These are phyloP conservation scores for Malaclemys terrapin DNA, from an alignment of 2,113 vertebrate genomes.

Conservation along the genomic window DNA sequence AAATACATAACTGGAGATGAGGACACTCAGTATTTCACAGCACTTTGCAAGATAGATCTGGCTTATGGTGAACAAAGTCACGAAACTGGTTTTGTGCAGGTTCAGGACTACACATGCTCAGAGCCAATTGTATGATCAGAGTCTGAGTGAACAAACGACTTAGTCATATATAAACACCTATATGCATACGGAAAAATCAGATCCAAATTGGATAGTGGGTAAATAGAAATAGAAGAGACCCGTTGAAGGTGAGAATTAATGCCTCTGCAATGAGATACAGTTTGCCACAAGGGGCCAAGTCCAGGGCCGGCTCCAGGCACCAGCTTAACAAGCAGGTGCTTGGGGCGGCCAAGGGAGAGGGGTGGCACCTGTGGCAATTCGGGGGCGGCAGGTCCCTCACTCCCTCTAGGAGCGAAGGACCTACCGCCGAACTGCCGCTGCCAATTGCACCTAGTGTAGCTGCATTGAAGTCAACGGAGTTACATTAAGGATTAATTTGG, in stretches of 20 bases:
- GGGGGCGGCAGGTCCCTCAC: no score
- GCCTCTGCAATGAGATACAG: not conserved
- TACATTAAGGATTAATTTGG: not conserved
- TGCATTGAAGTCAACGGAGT: fast-evolving
- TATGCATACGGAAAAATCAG: not conserved
- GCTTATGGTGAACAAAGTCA: not conserved
- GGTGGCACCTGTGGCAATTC: no score
- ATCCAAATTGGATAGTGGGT: fast-evolving
- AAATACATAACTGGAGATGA: not conserved
- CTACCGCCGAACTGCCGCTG: no score
- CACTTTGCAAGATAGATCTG: not conserved
- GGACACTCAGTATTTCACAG: not conserved
- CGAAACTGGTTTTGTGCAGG: fast-evolving
- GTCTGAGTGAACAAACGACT: fast-evolving
- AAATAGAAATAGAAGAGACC: not conserved
- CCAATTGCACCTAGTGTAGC: fast-evolving
- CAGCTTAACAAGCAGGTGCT: no score
- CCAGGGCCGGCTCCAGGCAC: no score
- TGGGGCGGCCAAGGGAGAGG: no score
- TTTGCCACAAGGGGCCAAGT: not conserved
- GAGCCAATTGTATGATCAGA: not conserved
- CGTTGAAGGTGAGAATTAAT: not conserved
- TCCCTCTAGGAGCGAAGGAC: no score
- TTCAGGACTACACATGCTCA: fast-evolving
- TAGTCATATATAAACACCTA: fast-evolving